Conservation (phyloP, 2,113 vertebrate species). For the Aix galericulata region DNA sequence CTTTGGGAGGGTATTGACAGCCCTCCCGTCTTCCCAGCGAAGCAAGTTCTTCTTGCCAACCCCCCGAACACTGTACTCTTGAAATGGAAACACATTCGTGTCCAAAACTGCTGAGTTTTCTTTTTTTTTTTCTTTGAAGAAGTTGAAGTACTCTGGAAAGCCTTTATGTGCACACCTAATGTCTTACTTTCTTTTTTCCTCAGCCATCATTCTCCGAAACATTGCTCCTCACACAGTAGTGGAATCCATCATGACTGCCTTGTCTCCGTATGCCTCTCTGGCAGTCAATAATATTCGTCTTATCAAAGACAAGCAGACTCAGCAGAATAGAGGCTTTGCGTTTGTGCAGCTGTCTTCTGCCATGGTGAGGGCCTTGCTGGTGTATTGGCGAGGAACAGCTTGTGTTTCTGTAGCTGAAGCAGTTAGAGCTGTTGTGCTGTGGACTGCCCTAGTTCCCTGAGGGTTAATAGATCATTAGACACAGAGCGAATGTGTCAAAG, state of each 20-base stretch:
- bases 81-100: background rate
- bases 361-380: slow-evolving; percentile 80
- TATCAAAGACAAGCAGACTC: slow-evolving; percentile 98
- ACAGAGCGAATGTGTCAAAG: background rate
- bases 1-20: background rate
- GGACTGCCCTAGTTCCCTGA: background rate
- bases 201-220: slow-evolving; percentile 97
- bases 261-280: slow-evolving; percentile 95
- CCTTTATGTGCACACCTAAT: background rate
- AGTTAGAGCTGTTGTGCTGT: background rate
- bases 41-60: background rate
- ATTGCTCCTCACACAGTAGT: slow-evolving; percentile 92
- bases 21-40: background rate
- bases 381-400: background rate
- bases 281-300: slow-evolving; percentile 95
- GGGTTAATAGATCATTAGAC: background rate
- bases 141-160: background rate
- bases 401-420: background rate
- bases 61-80: background rate
- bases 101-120: background rate
- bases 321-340: slow-evolving; percentile 96
- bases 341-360: slow-evolving; percentile 97
- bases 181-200: background rate
- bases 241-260: slow-evolving; percentile 92
- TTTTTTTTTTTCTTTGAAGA: background rate